phyloP scores from a whole-genome alignment of 37 sponge, comb jelly and placozoan species.

The Halisarca cf. caerulea region DNA sequence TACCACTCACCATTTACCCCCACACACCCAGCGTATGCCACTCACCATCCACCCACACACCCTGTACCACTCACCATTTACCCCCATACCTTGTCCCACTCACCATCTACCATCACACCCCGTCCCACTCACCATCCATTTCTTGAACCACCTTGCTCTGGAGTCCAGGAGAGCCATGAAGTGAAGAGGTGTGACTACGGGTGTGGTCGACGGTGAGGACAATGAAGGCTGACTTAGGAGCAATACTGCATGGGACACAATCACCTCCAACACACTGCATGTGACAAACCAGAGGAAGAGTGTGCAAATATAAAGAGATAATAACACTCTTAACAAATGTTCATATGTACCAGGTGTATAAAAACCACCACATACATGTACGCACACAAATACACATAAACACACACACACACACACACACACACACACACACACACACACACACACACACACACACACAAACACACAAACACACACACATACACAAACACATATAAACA shows the following conservation, averaged over 20 bases:
- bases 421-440: background rate
- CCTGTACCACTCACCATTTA: too few species aligned
- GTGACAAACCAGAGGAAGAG: too few species aligned
- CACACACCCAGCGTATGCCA: background rate
- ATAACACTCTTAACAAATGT: too few species aligned
- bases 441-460: background rate
- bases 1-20: too few species aligned
- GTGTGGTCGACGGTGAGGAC: constrained; percentile 44
- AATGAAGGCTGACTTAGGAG: constrained; percentile 50
- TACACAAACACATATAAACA: background rate
- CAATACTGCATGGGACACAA: constrained; percentile 33
- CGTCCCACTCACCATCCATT: constrained; percentile 77
- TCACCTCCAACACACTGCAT: constrained; percentile 36
- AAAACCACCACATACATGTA: background rate
- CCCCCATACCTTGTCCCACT: background rate
- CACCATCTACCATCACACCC: background rate
- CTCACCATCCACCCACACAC: background rate
- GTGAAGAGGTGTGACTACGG: constrained; percentile 55
- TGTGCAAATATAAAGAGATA: too few species aligned
- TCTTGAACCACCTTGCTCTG: constrained; percentile 67
- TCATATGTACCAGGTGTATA: background rate
- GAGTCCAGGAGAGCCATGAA: constrained; percentile 75
- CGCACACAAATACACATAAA: background rate
- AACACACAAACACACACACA: background rate
- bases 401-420: too few species aligned